phyloP scores from a whole-genome alignment of 2,113 vertebrate species.

The Pelvicachromis taeniatus region DNA sequence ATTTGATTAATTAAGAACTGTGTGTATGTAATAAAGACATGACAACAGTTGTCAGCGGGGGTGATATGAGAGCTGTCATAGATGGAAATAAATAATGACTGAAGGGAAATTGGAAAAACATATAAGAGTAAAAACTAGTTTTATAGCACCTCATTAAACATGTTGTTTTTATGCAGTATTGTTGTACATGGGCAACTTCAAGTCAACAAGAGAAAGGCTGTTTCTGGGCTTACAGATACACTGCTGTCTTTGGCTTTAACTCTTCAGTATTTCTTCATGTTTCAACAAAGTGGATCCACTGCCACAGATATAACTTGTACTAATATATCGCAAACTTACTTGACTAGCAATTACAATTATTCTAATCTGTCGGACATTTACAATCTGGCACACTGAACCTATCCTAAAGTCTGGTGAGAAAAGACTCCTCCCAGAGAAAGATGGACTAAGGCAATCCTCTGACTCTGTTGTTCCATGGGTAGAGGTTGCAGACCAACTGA shows the following conservation, averaged over 20 bases:
- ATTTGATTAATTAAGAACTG: not conserved
- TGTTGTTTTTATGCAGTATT: not conserved
- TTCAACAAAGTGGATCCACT: not conserved
- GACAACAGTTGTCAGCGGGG: not conserved
- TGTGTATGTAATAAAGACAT: constrained; percentile 15
- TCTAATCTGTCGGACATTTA: not conserved
- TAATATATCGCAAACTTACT: not conserved
- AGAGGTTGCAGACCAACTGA: not conserved
- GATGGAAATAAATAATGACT: not conserved
- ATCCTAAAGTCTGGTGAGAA: not conserved
- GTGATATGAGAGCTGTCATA: not conserved
- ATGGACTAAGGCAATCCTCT: not conserved
- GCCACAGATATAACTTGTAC: not conserved
- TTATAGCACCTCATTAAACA: constrained; percentile 14
- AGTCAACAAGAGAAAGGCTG: not conserved
- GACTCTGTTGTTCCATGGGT: not conserved
- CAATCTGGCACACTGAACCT: not conserved
- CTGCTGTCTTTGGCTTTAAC: not conserved
- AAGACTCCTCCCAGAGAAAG: too few species aligned
- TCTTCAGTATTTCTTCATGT: not conserved
- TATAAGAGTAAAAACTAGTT: not conserved
- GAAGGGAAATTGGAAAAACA: not conserved
- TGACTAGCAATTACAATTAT: not conserved
- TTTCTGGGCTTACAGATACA: not conserved
- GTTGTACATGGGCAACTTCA: not conserved